Base-by-base conservation (phyloP, 1,140 invertebrate species). In the Solen grandis region DNA sequence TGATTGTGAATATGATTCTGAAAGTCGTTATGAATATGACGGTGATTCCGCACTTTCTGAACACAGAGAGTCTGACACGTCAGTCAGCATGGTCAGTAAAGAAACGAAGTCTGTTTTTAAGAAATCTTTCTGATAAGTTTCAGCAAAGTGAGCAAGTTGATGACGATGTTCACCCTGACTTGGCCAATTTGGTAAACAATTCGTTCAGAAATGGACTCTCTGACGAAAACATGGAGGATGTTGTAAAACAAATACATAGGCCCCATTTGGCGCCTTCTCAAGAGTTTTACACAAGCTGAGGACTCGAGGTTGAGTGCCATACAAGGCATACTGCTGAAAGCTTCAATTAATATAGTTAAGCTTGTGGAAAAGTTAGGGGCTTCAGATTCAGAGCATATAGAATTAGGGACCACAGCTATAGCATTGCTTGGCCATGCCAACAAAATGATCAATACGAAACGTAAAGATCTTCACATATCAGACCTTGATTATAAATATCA, bases 401-500 rank as follows among this genome's bases (percentile, higher is more conserved):
- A 74, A 13, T 73, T 22, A 38, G 69, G 27, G 55, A 57, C 27
- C 16, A n/a, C n/a, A 46, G 57, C 4, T 46, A 57, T 46, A 13
- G 57, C 22, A 27, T n/a, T n/a, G n/a, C n/a, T n/a, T n/a, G n/a
- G n/a, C n/a, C n/a, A n/a, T n/a, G n/a, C n/a, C n/a, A n/a, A n/a
- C n/a, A n/a, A n/a, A n/a, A n/a, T n/a, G n/a, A n/a, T n/a, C n/a
- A n/a, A n/a, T n/a, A n/a, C n/a, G n/a, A n/a, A n/a, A n/a, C n/a
- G n/a, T n/a, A n/a, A n/a, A n/a, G n/a, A n/a, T n/a, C n/a, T 63
- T 3, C 57, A 74, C 36, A 74, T 50, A 35, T 13, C 36, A 16
- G 72, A 74, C 52, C 35, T 62, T 31, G 72, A 74, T 41, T 52
- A 46, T n/a, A 74, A 74, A n/a, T 74, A 62, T 33, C 59, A 74